A percentile compares a stretch with the other conserved stretches of the same genome.
Conservation (phyloP, 2,113 vertebrate genomes). For the Pholis gunnellus region DNA sequence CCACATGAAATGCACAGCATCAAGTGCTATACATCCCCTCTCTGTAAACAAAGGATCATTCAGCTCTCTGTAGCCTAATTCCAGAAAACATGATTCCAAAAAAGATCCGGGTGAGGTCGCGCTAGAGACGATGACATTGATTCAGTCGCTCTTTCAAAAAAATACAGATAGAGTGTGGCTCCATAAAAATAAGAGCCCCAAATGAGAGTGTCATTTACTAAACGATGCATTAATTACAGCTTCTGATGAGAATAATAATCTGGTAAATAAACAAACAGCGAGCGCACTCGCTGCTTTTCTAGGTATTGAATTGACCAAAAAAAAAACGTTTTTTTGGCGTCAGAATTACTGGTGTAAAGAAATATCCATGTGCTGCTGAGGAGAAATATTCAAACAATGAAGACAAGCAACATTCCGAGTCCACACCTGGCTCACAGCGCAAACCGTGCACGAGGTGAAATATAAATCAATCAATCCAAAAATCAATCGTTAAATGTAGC, state of each 20-base stretch:
- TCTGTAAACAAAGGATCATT: slow-evolving; percentile 83
- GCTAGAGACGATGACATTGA: slow-evolving; percentile 74
- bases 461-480: background rate
- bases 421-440: slow-evolving; percentile 32
- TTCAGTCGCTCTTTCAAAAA: slow-evolving; percentile 43
- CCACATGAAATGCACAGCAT: slow-evolving; percentile 33
- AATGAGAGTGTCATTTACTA: slow-evolving; percentile 11
- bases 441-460: slow-evolving; percentile 9
- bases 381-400: slow-evolving; percentile 53
- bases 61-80: slow-evolving; percentile 67
- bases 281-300: too few relatives aligned
- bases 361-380: background rate
- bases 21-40: slow-evolving; percentile 34
- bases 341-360: background rate
- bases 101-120: slow-evolving; percentile 83
- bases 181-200: slow-evolving; percentile 7
- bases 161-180: slow-evolving; percentile 25
- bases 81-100: slow-evolving; percentile 77
- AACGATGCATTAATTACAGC: slow-evolving; percentile 7
- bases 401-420: slow-evolving; percentile 30
- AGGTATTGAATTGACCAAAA: background rate
- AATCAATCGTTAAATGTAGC: slow-evolving; percentile 18
- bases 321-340: too few relatives aligned
- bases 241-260: background rate
- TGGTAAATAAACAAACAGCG: background rate